phyloP scores from a whole-genome alignment of 2,797 vertebrate genomes.

The Lepilemur ruficaudatus region DNA sequence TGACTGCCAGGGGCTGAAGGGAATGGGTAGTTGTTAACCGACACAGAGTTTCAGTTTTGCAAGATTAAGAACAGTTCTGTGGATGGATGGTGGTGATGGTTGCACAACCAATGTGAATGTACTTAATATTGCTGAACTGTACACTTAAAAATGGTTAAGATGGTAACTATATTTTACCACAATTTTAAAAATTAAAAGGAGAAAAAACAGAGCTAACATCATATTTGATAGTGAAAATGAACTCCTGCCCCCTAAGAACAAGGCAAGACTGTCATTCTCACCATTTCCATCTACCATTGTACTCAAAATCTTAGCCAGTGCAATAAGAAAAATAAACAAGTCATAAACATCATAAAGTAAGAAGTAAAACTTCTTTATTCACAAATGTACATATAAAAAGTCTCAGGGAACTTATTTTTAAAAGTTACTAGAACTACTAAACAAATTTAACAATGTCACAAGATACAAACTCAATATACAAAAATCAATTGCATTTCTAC shows the following conservation, averaged over 20 bases:
- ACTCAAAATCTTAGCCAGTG: conserved; percentile 24
- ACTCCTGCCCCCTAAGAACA: not conserved
- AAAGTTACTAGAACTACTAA: conserved; percentile 33
- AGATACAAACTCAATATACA: conserved; percentile 48
- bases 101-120: not conserved
- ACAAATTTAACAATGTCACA: conserved; percentile 47
- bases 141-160: not conserved
- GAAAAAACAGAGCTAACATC: not conserved
- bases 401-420: conserved; percentile 38
- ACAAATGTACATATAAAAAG: conserved; percentile 21
- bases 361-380: conserved; percentile 61
- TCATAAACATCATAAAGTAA: conserved; percentile 59
- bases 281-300: not conserved
- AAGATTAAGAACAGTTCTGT: not conserved
- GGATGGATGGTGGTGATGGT: not conserved
- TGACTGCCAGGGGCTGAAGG: not conserved
- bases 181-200: not conserved
- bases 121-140: not conserved
- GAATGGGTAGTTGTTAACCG: not conserved
- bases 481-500: conserved; percentile 25
- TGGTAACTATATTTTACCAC: conserved; percentile 5
- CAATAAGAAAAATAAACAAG: conserved; percentile 55
- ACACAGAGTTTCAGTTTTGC: not conserved
- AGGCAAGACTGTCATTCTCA: conserved; percentile 33
- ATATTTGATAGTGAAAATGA: not conserved